Evolutionary conservation across 2,888 invertebrate genomes (phyloP).

Genomic region (Panzeria rudis): DNA sequence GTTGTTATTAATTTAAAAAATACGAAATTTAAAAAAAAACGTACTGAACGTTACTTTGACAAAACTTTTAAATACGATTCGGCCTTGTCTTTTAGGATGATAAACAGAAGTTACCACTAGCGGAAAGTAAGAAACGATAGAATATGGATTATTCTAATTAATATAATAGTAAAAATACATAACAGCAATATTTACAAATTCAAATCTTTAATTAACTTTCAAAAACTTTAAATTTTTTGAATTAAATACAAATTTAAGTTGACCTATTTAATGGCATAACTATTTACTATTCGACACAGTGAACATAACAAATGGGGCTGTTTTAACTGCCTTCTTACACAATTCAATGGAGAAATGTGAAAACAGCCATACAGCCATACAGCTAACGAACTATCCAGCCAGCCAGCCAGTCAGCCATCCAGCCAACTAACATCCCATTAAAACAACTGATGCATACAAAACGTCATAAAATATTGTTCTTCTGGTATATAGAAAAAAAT

Average conservation of each 20-base stretch:
- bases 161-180: not conserved
- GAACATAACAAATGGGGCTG: not conserved
- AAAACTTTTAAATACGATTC: no score
- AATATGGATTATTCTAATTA: no score
- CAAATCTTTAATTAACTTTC: not conserved
- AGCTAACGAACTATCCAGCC: not conserved
- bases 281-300: not conserved
- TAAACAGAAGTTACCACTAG: no score
- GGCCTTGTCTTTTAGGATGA: no score
- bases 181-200: not conserved
- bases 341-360: not conserved
- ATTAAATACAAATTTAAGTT: conserved; percentile 50
- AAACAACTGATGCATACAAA: conserved; percentile 56
- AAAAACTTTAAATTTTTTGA: conserved; percentile 1
- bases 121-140: no score
- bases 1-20: no score
- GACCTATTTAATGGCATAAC: conserved; percentile 51
- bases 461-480: conserved; percentile 41
- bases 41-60: no score
- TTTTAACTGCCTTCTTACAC: not conserved
- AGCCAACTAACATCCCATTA: conserved; percentile 15
- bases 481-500: conserved; percentile 8
- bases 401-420: not conserved
- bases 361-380: not conserved
- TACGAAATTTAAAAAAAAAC: no score